Conservation (phyloP, 2,797 vertebrate species). For the Microctenopoma stevenorrisi region DNA sequence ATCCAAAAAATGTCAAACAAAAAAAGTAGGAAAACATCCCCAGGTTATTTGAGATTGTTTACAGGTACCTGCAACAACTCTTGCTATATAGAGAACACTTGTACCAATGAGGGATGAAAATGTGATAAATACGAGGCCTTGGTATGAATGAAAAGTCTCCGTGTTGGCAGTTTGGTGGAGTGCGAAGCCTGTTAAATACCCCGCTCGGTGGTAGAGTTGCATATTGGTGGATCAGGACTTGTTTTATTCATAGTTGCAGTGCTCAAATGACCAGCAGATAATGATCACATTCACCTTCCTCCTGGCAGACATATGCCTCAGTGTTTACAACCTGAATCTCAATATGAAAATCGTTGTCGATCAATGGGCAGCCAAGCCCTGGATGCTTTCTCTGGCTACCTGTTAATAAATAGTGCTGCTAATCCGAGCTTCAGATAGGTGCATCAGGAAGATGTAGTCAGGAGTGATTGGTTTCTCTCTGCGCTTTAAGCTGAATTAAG, state of each 20-base stretch:
- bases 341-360: slow-evolving; percentile 74
- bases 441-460: slow-evolving; percentile 31
- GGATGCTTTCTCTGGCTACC: slow-evolving; percentile 68
- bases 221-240: slow-evolving; percentile 60
- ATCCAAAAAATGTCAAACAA: slow-evolving; percentile 72
- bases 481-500: slow-evolving; percentile 50
- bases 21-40: slow-evolving; percentile 76
- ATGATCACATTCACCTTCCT: slow-evolving; percentile 82
- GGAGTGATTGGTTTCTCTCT: slow-evolving; percentile 36
- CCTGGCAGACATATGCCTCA: slow-evolving; percentile 72
- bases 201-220: slow-evolving; percentile 61
- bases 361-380: slow-evolving; percentile 65
- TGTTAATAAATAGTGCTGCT: slow-evolving; percentile 55
- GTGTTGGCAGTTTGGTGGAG: slow-evolving; percentile 55
- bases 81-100: slow-evolving; percentile 54
- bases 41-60: slow-evolving; percentile 81
- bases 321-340: slow-evolving; percentile 79
- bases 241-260: slow-evolving; percentile 75
- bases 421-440: slow-evolving; percentile 53
- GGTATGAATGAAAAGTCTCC: slow-evolving; percentile 60
- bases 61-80: slow-evolving; percentile 64
- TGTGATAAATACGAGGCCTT: slow-evolving; percentile 69
- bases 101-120: slow-evolving; percentile 68
- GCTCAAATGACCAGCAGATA: slow-evolving; percentile 75
- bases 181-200: slow-evolving; percentile 67